These are phyloP conservation scores for Andrena hattorfiana DNA, from an alignment of 2,888 invertebrate species.

Conservation along the genomic window DNA sequence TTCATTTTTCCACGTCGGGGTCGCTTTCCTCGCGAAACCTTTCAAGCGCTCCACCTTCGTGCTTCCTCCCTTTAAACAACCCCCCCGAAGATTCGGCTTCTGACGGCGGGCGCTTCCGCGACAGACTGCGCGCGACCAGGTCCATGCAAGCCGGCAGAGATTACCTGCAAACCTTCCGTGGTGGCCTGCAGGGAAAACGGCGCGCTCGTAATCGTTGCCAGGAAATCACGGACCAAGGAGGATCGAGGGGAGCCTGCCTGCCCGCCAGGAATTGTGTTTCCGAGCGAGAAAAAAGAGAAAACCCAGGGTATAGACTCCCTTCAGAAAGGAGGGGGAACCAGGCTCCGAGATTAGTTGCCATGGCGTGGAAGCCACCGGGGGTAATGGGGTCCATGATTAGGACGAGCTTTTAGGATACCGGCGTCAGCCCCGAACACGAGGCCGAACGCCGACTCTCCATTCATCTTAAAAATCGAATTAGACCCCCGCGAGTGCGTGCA, in stretches of 20 bases:
- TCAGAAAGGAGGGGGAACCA: not conserved
- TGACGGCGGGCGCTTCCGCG: too few species aligned
- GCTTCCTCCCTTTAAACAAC: not conserved
- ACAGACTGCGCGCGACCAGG: too few species aligned
- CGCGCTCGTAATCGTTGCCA: not conserved
- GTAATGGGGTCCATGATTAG: slow-evolving; percentile 58
- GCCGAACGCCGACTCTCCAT: slow-evolving; percentile 29
- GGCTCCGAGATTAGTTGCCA: slow-evolving; percentile 62
- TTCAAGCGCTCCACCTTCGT: not conserved
- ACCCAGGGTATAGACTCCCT: not conserved
- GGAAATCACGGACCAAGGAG: slow-evolving; percentile 1
- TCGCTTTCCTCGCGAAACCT: slow-evolving; percentile 30
- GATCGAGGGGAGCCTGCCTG: not conserved
- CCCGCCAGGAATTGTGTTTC: not conserved
- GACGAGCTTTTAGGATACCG: slow-evolving; percentile 54
- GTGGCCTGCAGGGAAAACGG: not conserved
- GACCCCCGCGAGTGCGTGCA: slow-evolving; percentile 21
- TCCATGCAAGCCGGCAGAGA: too few species aligned
- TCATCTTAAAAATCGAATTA: slow-evolving; percentile 62
- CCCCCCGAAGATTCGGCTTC: too few species aligned
- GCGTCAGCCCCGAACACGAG: slow-evolving; percentile 9
- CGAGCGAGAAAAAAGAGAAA: not conserved
- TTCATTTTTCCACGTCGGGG: not conserved
- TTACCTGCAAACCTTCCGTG: too few species aligned
- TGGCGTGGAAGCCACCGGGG: slow-evolving; percentile 44